These are phyloP conservation scores for Acanthosepion pharaonis DNA, from an alignment of 2,888 invertebrate genomes.

Conservation along the genomic window DNA sequence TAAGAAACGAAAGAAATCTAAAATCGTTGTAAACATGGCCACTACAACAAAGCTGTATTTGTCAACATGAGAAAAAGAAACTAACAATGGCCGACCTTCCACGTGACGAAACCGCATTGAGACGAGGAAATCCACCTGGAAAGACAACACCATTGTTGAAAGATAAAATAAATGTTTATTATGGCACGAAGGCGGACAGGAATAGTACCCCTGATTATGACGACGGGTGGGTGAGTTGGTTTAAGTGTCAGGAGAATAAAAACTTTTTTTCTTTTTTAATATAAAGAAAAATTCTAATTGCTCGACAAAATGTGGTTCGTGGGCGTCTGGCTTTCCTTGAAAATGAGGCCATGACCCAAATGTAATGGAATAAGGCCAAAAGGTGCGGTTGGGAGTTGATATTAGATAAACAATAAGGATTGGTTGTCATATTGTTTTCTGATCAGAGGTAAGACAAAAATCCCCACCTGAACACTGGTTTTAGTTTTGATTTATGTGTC, in stretches of 20 bases:
- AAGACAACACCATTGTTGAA: conserved; percentile 9
- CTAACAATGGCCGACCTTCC: not conserved
- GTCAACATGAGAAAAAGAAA: conserved; percentile 33
- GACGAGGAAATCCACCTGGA: conserved; percentile 17
- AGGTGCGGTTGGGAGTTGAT: not conserved
- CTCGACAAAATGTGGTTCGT: not conserved
- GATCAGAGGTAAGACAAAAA: not conserved
- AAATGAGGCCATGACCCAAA: conserved; percentile 33
- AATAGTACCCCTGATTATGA: too few species aligned
- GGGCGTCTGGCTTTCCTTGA: conserved; percentile 33
- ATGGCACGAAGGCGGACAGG: not conserved
- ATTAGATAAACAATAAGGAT: not conserved
- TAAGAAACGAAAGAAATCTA: not conserved
- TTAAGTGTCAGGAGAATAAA: not conserved
- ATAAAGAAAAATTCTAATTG: not conserved
- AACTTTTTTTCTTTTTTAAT: not conserved
- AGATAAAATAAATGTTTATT: conserved; percentile 33
- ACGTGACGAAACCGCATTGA: not conserved
- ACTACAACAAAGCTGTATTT: not conserved
- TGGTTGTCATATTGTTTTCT: not conserved
- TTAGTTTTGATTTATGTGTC: too few species aligned
- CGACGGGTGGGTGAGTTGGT: not conserved
- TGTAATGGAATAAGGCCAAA: not conserved
- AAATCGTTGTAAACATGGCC: not conserved
- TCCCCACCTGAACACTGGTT: not conserved